These are phyloP conservation scores for Bilobella aurantiaca DNA, from an alignment of 1,140 invertebrate species.

Conservation along the genomic window DNA sequence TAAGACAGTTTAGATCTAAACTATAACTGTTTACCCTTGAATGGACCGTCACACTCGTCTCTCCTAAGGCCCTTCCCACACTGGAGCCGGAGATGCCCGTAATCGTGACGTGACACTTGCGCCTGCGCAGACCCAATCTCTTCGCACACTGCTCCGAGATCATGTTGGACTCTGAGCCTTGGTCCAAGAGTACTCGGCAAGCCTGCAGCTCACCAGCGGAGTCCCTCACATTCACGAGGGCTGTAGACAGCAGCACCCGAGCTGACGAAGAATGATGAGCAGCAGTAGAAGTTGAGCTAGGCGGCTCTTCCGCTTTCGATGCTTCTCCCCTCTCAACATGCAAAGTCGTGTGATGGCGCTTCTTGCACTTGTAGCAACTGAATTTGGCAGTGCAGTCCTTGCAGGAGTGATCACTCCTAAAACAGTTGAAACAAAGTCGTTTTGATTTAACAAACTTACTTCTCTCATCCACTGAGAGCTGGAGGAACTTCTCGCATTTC, in stretches of 20 bases:
- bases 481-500: not conserved
- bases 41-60: not conserved
- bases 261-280: not conserved
- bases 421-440: not conserved
- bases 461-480: not conserved
- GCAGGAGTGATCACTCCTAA: not conserved
- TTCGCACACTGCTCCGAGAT: slow-evolving; percentile 1
- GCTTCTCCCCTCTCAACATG: too few relatives aligned
- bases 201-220: not conserved
- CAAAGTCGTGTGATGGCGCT: not conserved
- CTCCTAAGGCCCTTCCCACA: not conserved
- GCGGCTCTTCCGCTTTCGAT: too few relatives aligned
- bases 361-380: not conserved
- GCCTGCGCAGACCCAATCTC: not conserved
- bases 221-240: not conserved
- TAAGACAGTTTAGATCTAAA: not conserved
- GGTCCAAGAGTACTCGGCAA: not conserved
- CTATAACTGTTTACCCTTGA: not conserved
- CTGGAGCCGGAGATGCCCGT: not conserved
- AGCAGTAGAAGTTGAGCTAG: not conserved
- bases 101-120: not conserved
- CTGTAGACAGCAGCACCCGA: not conserved
- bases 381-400: not conserved
- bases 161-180: not conserved
- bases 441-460: not conserved